Percentiles rank a stretch among this genome's conserved stretches.
Conservation (phyloP, 2,888 invertebrate genomes). For the Drosophila suboccidentalis region DNA sequence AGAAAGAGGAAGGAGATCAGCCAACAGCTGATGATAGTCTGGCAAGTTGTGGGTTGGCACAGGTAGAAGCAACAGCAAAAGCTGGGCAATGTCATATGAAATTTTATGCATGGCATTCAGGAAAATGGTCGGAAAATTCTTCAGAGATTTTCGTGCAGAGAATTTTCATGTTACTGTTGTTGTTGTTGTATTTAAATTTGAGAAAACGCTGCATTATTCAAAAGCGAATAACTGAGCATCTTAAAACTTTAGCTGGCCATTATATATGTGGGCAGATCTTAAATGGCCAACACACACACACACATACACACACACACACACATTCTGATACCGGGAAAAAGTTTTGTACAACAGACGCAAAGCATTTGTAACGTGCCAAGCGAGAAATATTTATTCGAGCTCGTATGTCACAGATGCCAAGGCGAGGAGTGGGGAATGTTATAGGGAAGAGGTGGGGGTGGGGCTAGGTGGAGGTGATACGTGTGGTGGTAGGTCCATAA, state of each 20-base stretch:
- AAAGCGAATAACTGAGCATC: conserved; percentile 39
- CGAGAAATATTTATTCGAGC: conserved; percentile 73
- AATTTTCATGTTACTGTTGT: conserved; percentile 16
- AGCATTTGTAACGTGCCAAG: conserved; percentile 79
- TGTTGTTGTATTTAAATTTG: conserved; percentile 48
- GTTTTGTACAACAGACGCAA: conserved; percentile 70
- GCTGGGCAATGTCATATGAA: conserved; percentile 55
- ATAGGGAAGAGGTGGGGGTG: neutral
- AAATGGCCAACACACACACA: conserved; percentile 16
- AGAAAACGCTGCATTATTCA: conserved; percentile 46
- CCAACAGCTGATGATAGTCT: conserved; percentile 65
- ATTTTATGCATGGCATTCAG: conserved; percentile 59
- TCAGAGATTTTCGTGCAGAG: conserved; percentile 26
- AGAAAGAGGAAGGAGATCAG: neutral
- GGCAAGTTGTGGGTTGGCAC: conserved; percentile 19
- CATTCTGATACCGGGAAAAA: conserved; percentile 26
- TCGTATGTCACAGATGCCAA: conserved; percentile 62
- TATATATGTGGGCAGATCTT: conserved; percentile 23
- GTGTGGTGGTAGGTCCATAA: conserved; percentile 52
- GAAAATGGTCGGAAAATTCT: conserved; percentile 57
- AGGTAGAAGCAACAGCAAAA: neutral
- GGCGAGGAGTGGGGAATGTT: neutral
- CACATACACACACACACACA: neutral
- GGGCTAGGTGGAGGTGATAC: neutral
- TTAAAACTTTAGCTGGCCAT: conserved; percentile 46